Conservation (phyloP, 2,888 invertebrate genomes). For the Drosophila algonquin region DNA sequence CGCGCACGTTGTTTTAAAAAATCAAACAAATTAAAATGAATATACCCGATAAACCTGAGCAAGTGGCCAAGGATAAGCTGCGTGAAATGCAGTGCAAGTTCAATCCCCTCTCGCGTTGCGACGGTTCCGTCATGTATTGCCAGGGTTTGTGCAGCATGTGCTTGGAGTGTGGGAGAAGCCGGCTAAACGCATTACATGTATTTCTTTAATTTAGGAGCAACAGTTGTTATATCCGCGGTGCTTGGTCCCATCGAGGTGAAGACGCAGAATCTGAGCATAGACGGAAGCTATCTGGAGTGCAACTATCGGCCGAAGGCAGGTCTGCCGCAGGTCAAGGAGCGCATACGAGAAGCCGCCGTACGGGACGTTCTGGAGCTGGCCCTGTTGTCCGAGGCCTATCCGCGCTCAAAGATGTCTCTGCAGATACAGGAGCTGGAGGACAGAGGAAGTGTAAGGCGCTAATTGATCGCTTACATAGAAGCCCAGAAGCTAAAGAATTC, state of each 20-base stretch:
- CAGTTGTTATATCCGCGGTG: constrained; percentile 90
- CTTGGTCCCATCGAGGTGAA: constrained; percentile 94
- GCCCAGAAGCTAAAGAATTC: not conserved
- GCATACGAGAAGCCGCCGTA: constrained; percentile 90
- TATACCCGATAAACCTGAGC: constrained; percentile 5
- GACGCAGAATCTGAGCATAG: constrained; percentile 89
- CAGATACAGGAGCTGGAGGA: constrained; percentile 95
- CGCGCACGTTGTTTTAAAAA: constrained; percentile 56
- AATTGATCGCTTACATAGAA: not conserved
- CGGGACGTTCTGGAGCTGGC: constrained; percentile 91
- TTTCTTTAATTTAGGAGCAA: constrained; percentile 86
- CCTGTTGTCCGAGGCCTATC: constrained; percentile 89
- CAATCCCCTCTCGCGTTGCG: constrained; percentile 89
- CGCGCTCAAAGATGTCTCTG: constrained; percentile 91
- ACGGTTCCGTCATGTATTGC: constrained; percentile 91
- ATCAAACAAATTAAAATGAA: constrained; percentile 43
- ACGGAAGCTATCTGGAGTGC: constrained; percentile 90
- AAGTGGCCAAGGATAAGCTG: constrained; percentile 52
- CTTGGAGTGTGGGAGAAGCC: constrained; percentile 1
- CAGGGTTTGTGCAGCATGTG: constrained; percentile 86
- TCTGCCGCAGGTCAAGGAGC: constrained; percentile 88
- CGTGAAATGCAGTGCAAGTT: constrained; percentile 88
- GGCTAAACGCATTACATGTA: constrained; percentile 15
- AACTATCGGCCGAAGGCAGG: constrained; percentile 91
- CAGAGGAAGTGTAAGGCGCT: constrained; percentile 88